Evolutionary conservation across 2,888 invertebrate species (phyloP).

Genomic region (Drosophila paucipuncta): DNA sequence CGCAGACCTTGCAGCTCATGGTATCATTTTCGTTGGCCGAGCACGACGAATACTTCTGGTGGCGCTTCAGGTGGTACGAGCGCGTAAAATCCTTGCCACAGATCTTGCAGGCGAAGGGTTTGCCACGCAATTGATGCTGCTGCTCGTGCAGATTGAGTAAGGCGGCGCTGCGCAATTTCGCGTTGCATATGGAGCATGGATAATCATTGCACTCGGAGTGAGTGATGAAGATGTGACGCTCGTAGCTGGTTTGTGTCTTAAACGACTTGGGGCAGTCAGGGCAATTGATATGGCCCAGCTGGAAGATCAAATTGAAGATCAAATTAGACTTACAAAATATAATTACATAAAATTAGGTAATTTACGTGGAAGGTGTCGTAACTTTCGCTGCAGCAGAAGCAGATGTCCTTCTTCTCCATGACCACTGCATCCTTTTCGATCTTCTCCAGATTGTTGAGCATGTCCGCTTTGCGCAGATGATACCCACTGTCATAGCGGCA

Average conservation of each 20-base stretch:
- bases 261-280: slow-evolving; percentile 90
- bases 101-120: slow-evolving; percentile 88
- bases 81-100: slow-evolving; percentile 91
- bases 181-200: slow-evolving; percentile 89
- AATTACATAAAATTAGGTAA: background rate
- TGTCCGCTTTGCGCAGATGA: slow-evolving; percentile 79
- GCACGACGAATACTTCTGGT: slow-evolving; percentile 83
- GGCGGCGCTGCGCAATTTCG: slow-evolving; percentile 88
- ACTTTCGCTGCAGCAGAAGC: slow-evolving; percentile 85
- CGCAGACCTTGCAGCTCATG: slow-evolving; percentile 85
- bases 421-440: slow-evolving; percentile 83
- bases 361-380: slow-evolving; percentile 85
- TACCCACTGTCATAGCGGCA: slow-evolving; percentile 83
- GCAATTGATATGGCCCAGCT: slow-evolving; percentile 86
- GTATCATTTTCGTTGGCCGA: slow-evolving; percentile 79
- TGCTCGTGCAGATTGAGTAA: slow-evolving; percentile 89
- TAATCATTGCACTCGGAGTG: slow-evolving; percentile 89
- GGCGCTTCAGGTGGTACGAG: slow-evolving; percentile 89
- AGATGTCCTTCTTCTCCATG: slow-evolving; percentile 83
- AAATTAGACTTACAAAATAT: background rate
- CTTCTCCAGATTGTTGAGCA: slow-evolving; percentile 83
- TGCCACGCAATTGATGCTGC: slow-evolving; percentile 87
- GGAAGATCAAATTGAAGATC: background rate
- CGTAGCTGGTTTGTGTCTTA: slow-evolving; percentile 88
- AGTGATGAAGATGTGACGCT: slow-evolving; percentile 89